Evolutionary conservation across 2,888 invertebrate genomes (phyloP).

Genomic region (Sipha maydis): DNA sequence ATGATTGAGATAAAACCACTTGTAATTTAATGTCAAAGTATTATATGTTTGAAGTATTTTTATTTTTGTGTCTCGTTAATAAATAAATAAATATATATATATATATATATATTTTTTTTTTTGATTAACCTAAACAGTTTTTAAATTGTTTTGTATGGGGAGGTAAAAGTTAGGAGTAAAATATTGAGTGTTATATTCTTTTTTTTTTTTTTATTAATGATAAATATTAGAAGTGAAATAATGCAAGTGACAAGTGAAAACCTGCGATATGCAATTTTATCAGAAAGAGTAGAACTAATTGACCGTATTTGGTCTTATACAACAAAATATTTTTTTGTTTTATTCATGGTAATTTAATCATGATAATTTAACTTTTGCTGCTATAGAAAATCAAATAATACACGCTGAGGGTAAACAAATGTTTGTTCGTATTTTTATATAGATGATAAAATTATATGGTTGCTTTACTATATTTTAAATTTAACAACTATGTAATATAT

Average conservation of each 20-base stretch:
- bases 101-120: constrained; percentile 10
- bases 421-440: background rate
- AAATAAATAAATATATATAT: no score
- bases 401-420: background rate
- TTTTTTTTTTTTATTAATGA: background rate
- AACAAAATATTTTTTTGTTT: background rate
- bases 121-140: background rate
- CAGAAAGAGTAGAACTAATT: background rate
- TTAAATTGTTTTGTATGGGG: background rate
- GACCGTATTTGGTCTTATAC: background rate
- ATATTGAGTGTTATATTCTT: background rate
- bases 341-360: background rate
- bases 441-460: no score
- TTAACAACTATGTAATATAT: background rate
- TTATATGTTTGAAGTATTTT: background rate
- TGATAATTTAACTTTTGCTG: background rate
- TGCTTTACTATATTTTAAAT: no score
- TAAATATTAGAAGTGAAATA: background rate
- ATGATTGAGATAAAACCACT: constrained; percentile 27
- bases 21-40: constrained; percentile 22
- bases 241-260: background rate
- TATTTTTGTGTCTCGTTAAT: background rate
- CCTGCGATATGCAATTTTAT: background rate
- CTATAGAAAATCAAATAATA: background rate
- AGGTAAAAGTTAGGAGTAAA: background rate